phyloP scores from a whole-genome alignment of 2,797 vertebrate species.

The Anguilla anguilla region DNA sequence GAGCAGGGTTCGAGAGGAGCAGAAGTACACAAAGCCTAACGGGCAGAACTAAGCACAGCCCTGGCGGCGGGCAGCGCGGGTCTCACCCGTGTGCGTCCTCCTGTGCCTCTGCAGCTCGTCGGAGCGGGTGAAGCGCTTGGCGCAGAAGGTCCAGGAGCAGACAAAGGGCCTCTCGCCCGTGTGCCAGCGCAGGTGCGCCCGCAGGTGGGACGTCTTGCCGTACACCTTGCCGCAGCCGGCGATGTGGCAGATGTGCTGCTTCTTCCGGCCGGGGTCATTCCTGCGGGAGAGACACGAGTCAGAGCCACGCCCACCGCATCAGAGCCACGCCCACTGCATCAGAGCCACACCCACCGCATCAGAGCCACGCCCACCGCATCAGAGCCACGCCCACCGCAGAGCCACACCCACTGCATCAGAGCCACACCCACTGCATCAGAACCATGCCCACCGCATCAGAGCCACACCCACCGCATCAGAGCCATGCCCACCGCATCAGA shows the following conservation, averaged over 20 bases:
- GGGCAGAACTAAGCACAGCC: too few relatives aligned
- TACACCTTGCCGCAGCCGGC: slow-evolving; percentile 5
- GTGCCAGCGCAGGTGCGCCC: slow-evolving; percentile 79
- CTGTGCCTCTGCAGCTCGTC: slow-evolving; percentile 78
- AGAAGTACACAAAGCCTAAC: too few relatives aligned
- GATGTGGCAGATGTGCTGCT: slow-evolving; percentile 50
- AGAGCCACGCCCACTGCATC: not conserved
- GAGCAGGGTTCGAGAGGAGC: too few relatives aligned
- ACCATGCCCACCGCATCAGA: not conserved
- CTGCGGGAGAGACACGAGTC: not conserved
- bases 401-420: too few relatives aligned
- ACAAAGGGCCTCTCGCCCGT: slow-evolving; percentile 78
- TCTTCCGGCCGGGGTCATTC: slow-evolving; percentile 78
- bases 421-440: too few relatives aligned
- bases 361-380: not conserved
- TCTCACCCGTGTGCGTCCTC: slow-evolving; percentile 72
- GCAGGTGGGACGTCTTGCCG: slow-evolving; percentile 48
- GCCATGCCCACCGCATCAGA: too few relatives aligned
- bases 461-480: not conserved
- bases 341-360: not conserved
- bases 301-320: not conserved
- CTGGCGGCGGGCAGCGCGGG: not conserved
- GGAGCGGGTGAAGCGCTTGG: slow-evolving; percentile 78
- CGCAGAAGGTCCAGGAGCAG: slow-evolving; percentile 80
- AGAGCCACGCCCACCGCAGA: too few relatives aligned